Evolutionary conservation across 2,113 vertebrate species (phyloP).

Genomic region (Ivindomyrus marchei): DNA sequence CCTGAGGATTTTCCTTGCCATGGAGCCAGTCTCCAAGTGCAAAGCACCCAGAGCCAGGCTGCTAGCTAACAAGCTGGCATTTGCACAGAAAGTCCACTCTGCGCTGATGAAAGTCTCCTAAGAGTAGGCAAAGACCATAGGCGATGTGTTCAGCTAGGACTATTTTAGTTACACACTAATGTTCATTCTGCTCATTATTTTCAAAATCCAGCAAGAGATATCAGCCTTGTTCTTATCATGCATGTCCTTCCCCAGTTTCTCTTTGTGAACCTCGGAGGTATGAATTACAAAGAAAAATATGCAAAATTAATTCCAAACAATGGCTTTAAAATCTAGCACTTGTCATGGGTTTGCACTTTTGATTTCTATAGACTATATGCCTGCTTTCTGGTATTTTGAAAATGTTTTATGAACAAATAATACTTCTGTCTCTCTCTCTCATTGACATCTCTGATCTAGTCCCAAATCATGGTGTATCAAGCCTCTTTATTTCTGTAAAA

Average conservation of each 20-base stretch:
- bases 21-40: neutral
- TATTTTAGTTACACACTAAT: neutral
- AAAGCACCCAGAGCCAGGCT: neutral
- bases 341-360: neutral
- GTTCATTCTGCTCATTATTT: constrained; percentile 5
- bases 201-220: no score
- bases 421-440: neutral
- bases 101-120: neutral
- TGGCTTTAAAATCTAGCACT: neutral
- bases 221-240: neutral
- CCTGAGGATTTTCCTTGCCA: neutral
- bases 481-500: neutral
- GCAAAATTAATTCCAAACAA: neutral
- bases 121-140: neutral
- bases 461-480: neutral
- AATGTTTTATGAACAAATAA: neutral
- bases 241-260: neutral
- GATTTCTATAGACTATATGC: neutral
- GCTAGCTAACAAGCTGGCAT: neutral
- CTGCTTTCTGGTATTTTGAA: neutral
- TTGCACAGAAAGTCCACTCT: neutral
- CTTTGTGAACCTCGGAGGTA: neutral
- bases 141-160: neutral
- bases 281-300: neutral
- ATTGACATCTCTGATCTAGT: neutral